These are phyloP conservation scores for Proteles cristata DNA, from an alignment of 2,113 vertebrate genomes.

Conservation along the genomic window DNA sequence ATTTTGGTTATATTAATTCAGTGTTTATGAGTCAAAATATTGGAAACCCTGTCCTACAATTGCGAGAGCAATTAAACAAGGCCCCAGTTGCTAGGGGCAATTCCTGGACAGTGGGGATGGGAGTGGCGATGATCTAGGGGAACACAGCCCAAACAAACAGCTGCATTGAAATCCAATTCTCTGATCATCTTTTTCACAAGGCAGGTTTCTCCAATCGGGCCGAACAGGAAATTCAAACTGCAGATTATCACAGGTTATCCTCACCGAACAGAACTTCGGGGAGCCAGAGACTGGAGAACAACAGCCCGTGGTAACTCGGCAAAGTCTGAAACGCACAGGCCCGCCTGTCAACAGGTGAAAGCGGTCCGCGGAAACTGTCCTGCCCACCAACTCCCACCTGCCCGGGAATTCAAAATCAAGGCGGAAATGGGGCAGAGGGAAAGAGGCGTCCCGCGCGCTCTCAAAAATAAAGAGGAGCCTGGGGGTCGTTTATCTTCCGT, in stretches of 20 bases:
- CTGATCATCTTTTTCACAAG: not conserved
- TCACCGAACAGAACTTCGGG: not conserved
- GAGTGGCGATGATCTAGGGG: too few relatives aligned
- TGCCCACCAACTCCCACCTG: rapidly evolving
- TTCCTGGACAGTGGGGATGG: not conserved
- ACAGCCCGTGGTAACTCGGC: not conserved
- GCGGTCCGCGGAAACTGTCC: not conserved
- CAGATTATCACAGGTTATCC: not conserved
- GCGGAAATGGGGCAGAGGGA: not conserved
- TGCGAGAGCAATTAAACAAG: not conserved
- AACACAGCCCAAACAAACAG: not conserved
- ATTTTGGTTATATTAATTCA: not conserved
- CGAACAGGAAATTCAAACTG: not conserved
- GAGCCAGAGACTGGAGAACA: not conserved
- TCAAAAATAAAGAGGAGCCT: not conserved
- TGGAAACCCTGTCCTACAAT: not conserved
- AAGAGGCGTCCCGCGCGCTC: too few relatives aligned
- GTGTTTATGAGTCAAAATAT: not conserved
- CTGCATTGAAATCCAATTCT: not conserved
- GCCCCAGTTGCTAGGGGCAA: rapidly evolving
- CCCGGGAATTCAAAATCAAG: not conserved
- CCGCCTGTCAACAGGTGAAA: not conserved
- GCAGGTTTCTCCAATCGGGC: rapidly evolving
- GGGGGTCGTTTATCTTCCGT: not conserved
- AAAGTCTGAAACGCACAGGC: too few relatives aligned